phyloP scores from a whole-genome alignment of 2,888 invertebrate species.

The Lasioglossum malachurum region DNA sequence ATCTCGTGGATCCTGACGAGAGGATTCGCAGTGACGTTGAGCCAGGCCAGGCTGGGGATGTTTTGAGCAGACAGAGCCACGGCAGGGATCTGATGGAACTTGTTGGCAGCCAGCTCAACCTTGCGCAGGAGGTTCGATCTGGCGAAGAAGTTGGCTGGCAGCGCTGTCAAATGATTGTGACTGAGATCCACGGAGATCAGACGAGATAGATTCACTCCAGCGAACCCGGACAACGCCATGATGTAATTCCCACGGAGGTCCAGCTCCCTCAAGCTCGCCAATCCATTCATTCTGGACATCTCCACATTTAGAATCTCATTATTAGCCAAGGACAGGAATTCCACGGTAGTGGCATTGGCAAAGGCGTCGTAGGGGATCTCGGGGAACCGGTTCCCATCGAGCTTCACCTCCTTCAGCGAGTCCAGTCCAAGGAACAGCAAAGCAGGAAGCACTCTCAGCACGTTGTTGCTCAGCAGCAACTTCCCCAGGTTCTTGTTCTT shows the following conservation, averaged over 20 bases:
- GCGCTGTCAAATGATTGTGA: conserved; percentile 90
- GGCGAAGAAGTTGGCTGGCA: conserved; percentile 93
- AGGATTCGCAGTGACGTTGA: conserved; percentile 94
- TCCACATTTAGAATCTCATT: conserved; percentile 91
- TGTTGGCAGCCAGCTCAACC: conserved; percentile 92
- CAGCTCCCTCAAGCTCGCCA: conserved; percentile 90
- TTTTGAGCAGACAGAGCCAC: conserved; percentile 91
- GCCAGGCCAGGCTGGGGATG: conserved; percentile 89
- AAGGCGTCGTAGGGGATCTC: conserved; percentile 93
- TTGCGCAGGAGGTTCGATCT: conserved; percentile 90
- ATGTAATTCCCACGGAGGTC: conserved; percentile 91
- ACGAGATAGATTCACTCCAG: conserved; percentile 90
- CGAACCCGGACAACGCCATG: conserved; percentile 91
- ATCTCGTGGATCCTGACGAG: conserved; percentile 91
- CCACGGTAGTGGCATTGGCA: conserved; percentile 91
- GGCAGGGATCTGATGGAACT: conserved; percentile 92
- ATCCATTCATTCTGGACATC: conserved; percentile 91
- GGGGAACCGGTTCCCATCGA: conserved; percentile 90
- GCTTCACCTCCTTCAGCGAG: conserved; percentile 91
- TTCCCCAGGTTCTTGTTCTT: conserved; percentile 92
- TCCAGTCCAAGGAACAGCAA: conserved; percentile 91
- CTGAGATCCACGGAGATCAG: conserved; percentile 91
- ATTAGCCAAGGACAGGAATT: conserved; percentile 89
- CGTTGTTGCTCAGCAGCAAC: conserved; percentile 91
- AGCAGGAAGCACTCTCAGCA: conserved; percentile 89